Conservation (phyloP, 2,113 vertebrate species). For the Coryphaenoides rupestris region DNA sequence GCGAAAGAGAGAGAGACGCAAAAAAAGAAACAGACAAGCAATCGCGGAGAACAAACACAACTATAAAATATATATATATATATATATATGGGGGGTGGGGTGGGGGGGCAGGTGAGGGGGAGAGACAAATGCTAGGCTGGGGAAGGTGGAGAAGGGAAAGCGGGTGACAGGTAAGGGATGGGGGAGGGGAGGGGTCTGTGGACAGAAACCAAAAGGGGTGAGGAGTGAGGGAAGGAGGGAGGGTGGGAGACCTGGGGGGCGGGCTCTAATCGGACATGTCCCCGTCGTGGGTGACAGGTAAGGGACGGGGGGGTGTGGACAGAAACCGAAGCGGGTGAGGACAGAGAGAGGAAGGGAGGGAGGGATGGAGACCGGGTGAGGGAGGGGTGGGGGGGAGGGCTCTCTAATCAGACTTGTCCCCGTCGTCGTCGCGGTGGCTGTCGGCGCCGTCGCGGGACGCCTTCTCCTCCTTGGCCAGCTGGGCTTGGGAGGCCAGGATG, state of each 20-base stretch:
- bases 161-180: constrained; percentile 13
- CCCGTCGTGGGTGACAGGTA: constrained; percentile 69
- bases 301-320: constrained; percentile 38
- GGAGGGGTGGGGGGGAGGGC: neutral
- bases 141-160: constrained; percentile 22
- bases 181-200: constrained; percentile 45
- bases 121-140: constrained; percentile 32
- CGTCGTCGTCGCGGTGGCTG: constrained; percentile 88
- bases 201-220: constrained; percentile 39
- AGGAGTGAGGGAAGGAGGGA: constrained; percentile 3
- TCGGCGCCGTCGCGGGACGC: constrained; percentile 83
- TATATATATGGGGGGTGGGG: constrained; percentile 17
- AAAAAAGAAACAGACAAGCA: too few relatives aligned
- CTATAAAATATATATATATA: neutral
- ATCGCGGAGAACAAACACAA: constrained; percentile 11
- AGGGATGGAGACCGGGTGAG: neutral
- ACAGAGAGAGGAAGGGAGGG: constrained; percentile 1
- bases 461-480: constrained; percentile 97
- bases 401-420: constrained; percentile 91
- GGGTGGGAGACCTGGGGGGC: too few relatives aligned
- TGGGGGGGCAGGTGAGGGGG: constrained; percentile 20
- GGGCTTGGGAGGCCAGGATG: constrained; percentile 91
- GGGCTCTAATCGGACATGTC: constrained; percentile 90
- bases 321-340: constrained; percentile 36
- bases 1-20: neutral